These are phyloP conservation scores for Trinectes maculatus DNA, from an alignment of 2,113 vertebrate genomes.

Conservation along the genomic window DNA sequence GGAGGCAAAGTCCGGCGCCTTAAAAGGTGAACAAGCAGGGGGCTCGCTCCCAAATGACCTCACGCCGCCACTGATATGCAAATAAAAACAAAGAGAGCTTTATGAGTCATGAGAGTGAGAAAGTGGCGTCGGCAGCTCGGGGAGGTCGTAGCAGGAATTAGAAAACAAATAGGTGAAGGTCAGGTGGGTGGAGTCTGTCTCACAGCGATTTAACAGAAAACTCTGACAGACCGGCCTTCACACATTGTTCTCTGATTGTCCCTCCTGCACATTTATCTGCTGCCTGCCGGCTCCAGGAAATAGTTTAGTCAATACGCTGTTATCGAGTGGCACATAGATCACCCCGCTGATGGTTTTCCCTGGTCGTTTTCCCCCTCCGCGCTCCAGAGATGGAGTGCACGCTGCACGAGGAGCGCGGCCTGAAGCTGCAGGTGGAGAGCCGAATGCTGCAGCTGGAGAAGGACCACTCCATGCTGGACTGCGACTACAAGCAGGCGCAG, in stretches of 20 bases:
- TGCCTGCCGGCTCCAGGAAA: background rate
- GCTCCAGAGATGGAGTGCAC: constrained; percentile 90
- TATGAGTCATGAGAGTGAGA: background rate
- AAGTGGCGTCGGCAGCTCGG: background rate
- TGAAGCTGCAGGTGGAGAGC: constrained; percentile 91
- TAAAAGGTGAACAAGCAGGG: constrained; percentile 85
- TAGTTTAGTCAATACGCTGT: constrained; percentile 11
- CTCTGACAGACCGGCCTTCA: background rate
- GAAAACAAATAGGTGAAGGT: background rate
- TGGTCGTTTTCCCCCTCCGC: background rate
- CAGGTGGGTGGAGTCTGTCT: background rate
- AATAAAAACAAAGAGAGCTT: background rate
- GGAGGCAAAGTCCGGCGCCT: constrained; percentile 93
- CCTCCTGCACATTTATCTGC: constrained; percentile 6
- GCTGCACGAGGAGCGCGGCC: constrained; percentile 88
- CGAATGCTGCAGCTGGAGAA: constrained; percentile 91
- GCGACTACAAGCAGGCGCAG: constrained; percentile 91
- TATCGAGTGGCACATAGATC: background rate
- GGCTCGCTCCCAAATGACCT: background rate
- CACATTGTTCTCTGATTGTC: background rate
- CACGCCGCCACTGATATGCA: too few relatives aligned
- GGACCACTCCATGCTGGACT: constrained; percentile 90
- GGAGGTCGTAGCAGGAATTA: background rate
- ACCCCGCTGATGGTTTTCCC: constrained; percentile 5
- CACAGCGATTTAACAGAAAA: background rate